Evolutionary conservation across 2,113 vertebrate species (phyloP), one percentile per base, ranked within the genome.

Genomic region (Tangachromis dhanisi): DNA sequence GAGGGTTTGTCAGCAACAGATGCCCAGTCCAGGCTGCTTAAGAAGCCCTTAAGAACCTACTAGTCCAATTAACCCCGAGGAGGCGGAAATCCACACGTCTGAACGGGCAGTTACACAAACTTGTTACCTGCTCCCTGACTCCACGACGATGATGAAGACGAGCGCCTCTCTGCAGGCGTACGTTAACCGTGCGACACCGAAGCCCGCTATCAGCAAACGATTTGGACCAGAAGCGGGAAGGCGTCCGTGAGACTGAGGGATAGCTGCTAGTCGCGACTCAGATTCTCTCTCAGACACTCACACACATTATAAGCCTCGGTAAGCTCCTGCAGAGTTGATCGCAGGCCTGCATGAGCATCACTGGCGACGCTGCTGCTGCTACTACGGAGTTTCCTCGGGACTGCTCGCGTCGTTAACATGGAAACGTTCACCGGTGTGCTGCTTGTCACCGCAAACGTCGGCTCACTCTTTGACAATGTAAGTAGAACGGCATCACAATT

Each of bases 401-500:
- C 91, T 31, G 84, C 80, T 88, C 17, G 85, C 55, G 49, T 81
- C 83, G 71, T 73, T 9, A 93, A 86, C 89, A 97, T 97, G 97
- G 97, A 96, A 83, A 93, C 83, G 4, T 61, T 88, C 93, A 93
- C 93, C 9, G 94, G 96, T 40, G 95, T 97, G 78, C 93, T 97
- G 83, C 95, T 97, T 5, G 95, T 97, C 81, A 97, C 97, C 13
- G 97, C 97, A 2, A 97, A 97, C 26, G 96, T 97, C 38, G 97
- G 97, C 8, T 97, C 97, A 0, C 93, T 97, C 59, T 97, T 97
- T 85, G 96, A 97, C 88, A 95, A 97, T 26, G 97, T 97, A 87
- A 97, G 97, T 97, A 91, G 11, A 16, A 53, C 2, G 4, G 7
- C 31, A 14, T 24, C 12, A 35, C 16, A 19, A 6, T 57, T 21